These are phyloP conservation scores for Leptatherina wallacei DNA, from an alignment of 2,797 vertebrate species.

Conservation along the genomic window DNA sequence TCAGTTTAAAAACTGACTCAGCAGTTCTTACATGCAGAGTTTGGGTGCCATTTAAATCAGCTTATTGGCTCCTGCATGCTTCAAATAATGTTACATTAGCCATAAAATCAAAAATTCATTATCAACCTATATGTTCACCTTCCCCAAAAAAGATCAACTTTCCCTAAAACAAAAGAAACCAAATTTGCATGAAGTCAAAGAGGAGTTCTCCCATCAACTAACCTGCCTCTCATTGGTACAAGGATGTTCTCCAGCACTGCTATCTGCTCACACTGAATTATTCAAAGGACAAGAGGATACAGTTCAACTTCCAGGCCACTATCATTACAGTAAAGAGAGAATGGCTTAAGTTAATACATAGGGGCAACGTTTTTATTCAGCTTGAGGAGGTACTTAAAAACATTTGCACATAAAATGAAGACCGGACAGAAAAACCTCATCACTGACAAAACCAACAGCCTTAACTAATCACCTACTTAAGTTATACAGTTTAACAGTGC, in stretches of 20 bases:
- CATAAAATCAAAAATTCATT: no score
- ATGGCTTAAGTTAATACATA: slow-evolving; percentile 23
- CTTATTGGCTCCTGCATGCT: background rate
- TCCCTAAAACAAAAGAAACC: background rate
- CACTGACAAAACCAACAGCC: background rate
- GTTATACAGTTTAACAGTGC: background rate
- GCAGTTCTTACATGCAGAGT: no score
- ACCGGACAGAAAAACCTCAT: rapidly evolving
- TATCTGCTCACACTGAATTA: slow-evolving; percentile 61
- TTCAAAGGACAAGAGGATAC: slow-evolving; percentile 46
- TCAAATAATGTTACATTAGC: background rate
- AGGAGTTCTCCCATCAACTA: background rate
- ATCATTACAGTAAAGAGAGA: slow-evolving; percentile 25
- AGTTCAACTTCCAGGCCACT: slow-evolving; percentile 48
- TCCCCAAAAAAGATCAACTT: no score
- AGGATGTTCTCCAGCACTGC: slow-evolving; percentile 17
- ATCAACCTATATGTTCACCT: no score
- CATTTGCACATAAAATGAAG: background rate
- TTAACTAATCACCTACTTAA: background rate
- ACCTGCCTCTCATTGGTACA: slow-evolving; percentile 6
- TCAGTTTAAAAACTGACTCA: no score
- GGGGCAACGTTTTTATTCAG: background rate
- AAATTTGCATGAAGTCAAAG: background rate
- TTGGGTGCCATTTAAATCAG: no score
- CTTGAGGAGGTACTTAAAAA: background rate